Evolutionary conservation across 2,797 vertebrate genomes (phyloP).

Genomic region (Molossus alvarezi): DNA sequence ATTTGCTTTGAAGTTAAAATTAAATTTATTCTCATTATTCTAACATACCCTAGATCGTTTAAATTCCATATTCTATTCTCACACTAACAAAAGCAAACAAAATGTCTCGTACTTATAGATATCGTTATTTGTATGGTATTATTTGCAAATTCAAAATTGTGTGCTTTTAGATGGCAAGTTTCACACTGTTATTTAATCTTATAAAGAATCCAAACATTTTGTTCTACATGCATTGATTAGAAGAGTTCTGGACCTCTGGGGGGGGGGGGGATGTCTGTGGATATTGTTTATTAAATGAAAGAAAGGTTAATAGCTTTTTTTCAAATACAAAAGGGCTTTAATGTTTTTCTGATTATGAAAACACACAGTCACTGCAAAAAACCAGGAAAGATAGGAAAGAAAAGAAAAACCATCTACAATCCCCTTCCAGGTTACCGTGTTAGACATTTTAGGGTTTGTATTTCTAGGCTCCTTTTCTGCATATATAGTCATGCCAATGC

Average conservation of each 20-base stretch:
- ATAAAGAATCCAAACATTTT: background rate
- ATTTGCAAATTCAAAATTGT: conserved; percentile 48
- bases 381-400: background rate
- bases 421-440: background rate
- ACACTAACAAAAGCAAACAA: conserved; percentile 51
- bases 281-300: conserved; percentile 13
- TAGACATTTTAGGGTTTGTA: background rate
- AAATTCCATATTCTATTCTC: conserved; percentile 65
- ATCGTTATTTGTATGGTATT: conserved; percentile 19
- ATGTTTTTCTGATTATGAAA: conserved; percentile 40
- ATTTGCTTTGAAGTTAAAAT: conserved; percentile 78
- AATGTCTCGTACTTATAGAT: background rate
- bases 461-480: background rate
- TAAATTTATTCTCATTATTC: conserved; percentile 68
- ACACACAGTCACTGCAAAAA: background rate
- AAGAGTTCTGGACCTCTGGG: background rate
- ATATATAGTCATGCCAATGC: background rate
- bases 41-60: conserved; percentile 26
- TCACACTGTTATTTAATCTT: conserved; percentile 31
- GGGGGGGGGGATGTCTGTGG: background rate
- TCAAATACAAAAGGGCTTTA: conserved; percentile 20
- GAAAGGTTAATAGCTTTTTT: background rate
- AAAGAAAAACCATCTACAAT: background rate
- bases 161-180: conserved; percentile 41
- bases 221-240: background rate